Evolutionary conservation across 1,140 invertebrate genomes (phyloP).

Genomic region (Drosophila ficusphila): DNA sequence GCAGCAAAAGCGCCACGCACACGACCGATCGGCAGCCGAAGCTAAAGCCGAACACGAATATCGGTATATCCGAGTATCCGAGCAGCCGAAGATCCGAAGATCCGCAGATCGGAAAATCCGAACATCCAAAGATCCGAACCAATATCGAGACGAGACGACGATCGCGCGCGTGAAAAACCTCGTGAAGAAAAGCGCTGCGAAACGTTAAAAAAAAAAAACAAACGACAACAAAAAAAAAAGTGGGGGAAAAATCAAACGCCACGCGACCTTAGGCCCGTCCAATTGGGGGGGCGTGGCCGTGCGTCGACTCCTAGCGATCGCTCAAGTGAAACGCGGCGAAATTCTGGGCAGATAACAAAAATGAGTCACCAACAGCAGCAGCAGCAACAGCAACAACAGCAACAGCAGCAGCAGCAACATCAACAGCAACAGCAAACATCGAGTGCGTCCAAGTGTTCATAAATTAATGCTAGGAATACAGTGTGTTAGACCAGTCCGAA

Average conservation of each 20-base stretch:
- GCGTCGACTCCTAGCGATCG: constrained; percentile 60
- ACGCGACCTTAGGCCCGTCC: constrained; percentile 74
- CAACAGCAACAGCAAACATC: constrained; percentile 22
- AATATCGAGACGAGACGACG: constrained; percentile 43
- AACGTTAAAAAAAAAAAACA: no score
- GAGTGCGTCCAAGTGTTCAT: constrained; percentile 59
- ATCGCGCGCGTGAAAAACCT: constrained; percentile 75
- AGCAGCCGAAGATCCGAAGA: constrained; percentile 34
- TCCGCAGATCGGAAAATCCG: constrained; percentile 31
- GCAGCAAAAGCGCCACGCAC: constrained; percentile 36
- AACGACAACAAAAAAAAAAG: no score
- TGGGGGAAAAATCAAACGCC: constrained; percentile 53
- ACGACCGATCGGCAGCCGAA: constrained; percentile 50
- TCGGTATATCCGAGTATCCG: constrained; percentile 1
- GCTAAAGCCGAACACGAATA: constrained; percentile 39
- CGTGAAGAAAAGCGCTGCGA: constrained; percentile 51
- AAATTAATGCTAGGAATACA: constrained; percentile 71
- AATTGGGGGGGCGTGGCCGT: constrained; percentile 61
- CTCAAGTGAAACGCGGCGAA: constrained; percentile 68
- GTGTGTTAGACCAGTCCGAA: constrained; percentile 39
- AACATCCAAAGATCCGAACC: constrained; percentile 42
- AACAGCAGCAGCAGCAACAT: constrained; percentile 43
- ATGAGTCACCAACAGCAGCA: constrained; percentile 69
- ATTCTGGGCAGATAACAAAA: constrained; percentile 58
- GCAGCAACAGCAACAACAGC: constrained; percentile 30